phyloP scores from a whole-genome alignment of 2,113 vertebrate genomes.

The Scortum barcoo region DNA sequence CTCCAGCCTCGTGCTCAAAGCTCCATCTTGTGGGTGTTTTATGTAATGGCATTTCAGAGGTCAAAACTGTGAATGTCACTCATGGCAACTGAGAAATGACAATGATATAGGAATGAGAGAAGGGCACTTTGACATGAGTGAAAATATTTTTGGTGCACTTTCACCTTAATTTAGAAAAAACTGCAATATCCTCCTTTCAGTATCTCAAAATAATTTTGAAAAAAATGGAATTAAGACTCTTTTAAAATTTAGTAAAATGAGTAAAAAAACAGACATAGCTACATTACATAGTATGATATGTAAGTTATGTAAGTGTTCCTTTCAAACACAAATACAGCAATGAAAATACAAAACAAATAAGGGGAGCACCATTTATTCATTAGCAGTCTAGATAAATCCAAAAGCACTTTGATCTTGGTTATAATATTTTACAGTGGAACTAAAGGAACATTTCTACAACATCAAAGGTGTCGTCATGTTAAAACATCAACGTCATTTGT shows the following conservation, averaged over 20 bases:
- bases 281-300: no score
- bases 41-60: background rate
- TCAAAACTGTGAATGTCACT: background rate
- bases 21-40: conserved; percentile 6
- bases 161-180: background rate
- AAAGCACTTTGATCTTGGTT: background rate
- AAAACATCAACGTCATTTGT: background rate
- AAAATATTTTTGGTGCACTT: background rate
- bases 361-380: background rate
- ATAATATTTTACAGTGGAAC: background rate
- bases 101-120: background rate
- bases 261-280: no score
- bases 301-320: no score
- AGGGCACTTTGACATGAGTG: background rate
- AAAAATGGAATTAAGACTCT: no score
- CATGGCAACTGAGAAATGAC: background rate
- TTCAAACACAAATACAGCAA: no score
- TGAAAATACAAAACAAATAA: background rate
- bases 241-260: no score
- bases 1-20: background rate
- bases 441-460: background rate
- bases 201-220: background rate
- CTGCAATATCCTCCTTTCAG: background rate
- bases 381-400: background rate
- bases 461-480: background rate